Conservation (phyloP, 2,888 invertebrate genomes). For the Archips xylosteana region DNA sequence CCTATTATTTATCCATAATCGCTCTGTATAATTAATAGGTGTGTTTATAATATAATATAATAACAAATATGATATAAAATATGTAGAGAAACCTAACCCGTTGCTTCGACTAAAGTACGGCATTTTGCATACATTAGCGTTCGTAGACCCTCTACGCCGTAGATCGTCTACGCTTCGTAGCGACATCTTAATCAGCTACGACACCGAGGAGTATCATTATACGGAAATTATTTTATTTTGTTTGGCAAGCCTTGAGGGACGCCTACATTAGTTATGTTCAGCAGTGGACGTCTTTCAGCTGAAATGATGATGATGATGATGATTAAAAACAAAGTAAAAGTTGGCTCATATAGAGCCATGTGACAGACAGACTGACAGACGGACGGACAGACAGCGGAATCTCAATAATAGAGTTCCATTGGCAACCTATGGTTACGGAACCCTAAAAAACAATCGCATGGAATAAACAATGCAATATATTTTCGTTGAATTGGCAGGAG, state of each 20-base stretch:
- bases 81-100: neutral
- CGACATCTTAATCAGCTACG: conserved; percentile 11
- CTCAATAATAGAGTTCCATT: no score
- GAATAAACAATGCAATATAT: neutral
- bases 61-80: neutral
- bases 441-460: neutral
- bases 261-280: no score
- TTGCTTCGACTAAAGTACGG: neutral
- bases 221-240: conserved; percentile 6
- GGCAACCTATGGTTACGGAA: no score
- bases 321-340: no score
- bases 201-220: neutral
- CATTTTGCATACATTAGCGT: conserved; percentile 10
- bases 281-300: no score
- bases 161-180: conserved; percentile 22
- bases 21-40: neutral
- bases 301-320: neutral
- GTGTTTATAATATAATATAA: neutral
- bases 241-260: neutral
- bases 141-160: conserved; percentile 33
- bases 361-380: no score
- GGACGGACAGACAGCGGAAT: no score
- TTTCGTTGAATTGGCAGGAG: neutral
- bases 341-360: no score
- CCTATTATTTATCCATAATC: no score